A percentile compares a stretch with the other conserved stretches of the same genome.
Evolutionary conservation across 1,140 invertebrate species (phyloP).

Genomic region (Prorops nasuta): DNA sequence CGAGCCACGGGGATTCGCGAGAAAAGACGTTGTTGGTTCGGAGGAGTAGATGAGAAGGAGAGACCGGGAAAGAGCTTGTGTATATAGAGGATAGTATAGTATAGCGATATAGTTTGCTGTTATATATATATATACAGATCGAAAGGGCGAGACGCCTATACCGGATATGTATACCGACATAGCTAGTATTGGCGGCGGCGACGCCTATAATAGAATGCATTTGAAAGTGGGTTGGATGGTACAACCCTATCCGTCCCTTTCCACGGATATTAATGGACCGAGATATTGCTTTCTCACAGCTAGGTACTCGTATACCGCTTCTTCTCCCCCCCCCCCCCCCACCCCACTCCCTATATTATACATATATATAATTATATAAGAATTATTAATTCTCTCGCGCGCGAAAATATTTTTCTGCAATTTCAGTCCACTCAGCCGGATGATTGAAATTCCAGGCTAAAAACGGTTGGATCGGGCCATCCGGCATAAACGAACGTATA

Average conservation of each 20-base stretch:
- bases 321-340: neutral
- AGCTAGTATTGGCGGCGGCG: neutral
- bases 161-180: neutral
- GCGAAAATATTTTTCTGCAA: neutral
- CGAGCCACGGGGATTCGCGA: too few species aligned
- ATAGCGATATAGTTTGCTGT: neutral
- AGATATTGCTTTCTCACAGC: slow-evolving; percentile 40
- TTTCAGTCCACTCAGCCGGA: neutral
- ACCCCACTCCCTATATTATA: slow-evolving; percentile 16
- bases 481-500: too few species aligned
- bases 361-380: too few species aligned
- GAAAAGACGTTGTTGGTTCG: too few species aligned
- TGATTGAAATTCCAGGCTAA: neutral
- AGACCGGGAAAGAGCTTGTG: neutral
- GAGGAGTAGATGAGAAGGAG: too few species aligned
- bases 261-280: slow-evolving; percentile 42
- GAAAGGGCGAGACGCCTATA: neutral
- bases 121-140: too few species aligned
- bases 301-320: slow-evolving; percentile 8
- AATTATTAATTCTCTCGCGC: slow-evolving; percentile 1
- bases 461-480: neutral
- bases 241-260: slow-evolving; percentile 37
- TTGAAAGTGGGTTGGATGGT: slow-evolving; percentile 22
- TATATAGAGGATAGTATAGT: slow-evolving; percentile 5
- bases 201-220: slow-evolving; percentile 35